Evolutionary conservation across 2,797 vertebrate genomes (phyloP).

Genomic region (Setipinna tenuifilis): DNA sequence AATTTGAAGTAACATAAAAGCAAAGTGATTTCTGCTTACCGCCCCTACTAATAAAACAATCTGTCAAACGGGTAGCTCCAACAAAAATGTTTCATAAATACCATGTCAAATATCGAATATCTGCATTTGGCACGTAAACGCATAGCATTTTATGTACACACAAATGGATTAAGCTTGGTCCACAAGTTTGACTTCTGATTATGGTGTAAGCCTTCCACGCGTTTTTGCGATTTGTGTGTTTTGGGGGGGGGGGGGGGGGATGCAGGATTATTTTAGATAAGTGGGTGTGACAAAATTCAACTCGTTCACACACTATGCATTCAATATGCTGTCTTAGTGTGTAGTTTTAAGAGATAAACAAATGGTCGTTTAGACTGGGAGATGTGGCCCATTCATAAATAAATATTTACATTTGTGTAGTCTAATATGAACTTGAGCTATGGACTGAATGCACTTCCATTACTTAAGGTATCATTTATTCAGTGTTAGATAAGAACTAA

Average conservation of each 20-base stretch:
- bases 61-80: conserved; percentile 27
- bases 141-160: conserved; percentile 20
- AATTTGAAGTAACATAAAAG: conserved; percentile 42
- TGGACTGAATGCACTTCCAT: neutral
- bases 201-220: conserved; percentile 20
- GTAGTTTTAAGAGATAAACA: conserved; percentile 5
- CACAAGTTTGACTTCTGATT: conserved; percentile 23
- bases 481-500: neutral
- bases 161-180: conserved; percentile 5
- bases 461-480: neutral
- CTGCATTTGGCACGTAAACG: conserved; percentile 23
- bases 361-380: neutral
- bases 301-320: neutral
- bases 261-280: conserved; percentile 11
- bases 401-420: neutral
- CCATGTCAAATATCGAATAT: conserved; percentile 23
- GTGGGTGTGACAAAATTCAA: conserved; percentile 18
- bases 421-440: neutral
- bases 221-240: conserved; percentile 17
- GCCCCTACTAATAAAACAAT: conserved; percentile 31
- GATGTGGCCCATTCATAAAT: neutral
- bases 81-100: conserved; percentile 34
- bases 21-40: conserved; percentile 22
- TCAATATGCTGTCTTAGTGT: neutral
- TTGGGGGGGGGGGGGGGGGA: too few relatives aligned